Conservation (phyloP, 1,140 invertebrate genomes). For the Trachymyrmex cornetzi region DNA sequence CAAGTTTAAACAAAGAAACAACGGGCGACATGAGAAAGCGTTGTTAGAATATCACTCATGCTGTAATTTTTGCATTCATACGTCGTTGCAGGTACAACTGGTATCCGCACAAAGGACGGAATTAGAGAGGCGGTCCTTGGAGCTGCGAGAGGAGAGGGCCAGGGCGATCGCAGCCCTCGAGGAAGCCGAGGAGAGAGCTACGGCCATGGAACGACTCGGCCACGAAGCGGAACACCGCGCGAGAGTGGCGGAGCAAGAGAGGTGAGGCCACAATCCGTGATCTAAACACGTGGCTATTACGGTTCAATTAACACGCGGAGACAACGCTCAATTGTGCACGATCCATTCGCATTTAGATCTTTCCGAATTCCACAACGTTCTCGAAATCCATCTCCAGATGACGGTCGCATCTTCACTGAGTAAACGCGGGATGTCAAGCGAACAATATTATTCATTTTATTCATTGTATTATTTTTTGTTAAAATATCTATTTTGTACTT, state of each 20-base stretch:
- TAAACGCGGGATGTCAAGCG: neutral
- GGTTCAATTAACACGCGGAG: neutral
- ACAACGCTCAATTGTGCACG: slow-evolving; percentile 25
- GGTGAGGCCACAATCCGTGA: slow-evolving; percentile 79
- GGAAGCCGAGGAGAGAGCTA: slow-evolving; percentile 95
- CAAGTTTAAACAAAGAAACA: neutral
- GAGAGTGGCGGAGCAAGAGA: slow-evolving; percentile 85
- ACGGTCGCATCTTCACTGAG: neutral
- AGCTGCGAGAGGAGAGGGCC: slow-evolving; percentile 92
- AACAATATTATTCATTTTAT: neutral
- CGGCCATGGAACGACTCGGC: slow-evolving; percentile 93
- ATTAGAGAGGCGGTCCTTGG: slow-evolving; percentile 92
- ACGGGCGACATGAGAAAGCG: neutral
- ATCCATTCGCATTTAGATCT: neutral
- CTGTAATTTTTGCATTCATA: neutral
- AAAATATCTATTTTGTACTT: neutral
- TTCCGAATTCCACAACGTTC: neutral
- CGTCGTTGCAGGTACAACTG: slow-evolving; percentile 89
- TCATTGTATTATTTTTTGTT: neutral
- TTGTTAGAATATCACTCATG: neutral
- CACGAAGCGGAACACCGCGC: slow-evolving; percentile 92
- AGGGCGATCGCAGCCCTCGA: slow-evolving; percentile 92
- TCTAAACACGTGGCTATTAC: neutral
- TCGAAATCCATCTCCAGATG: neutral
- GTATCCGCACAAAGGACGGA: slow-evolving; percentile 94